A percentile compares a stretch with the other conserved stretches of the same genome.
Conservation (phyloP, 2,888 invertebrate genomes). For the Psylliodes chrysocephalus region DNA sequence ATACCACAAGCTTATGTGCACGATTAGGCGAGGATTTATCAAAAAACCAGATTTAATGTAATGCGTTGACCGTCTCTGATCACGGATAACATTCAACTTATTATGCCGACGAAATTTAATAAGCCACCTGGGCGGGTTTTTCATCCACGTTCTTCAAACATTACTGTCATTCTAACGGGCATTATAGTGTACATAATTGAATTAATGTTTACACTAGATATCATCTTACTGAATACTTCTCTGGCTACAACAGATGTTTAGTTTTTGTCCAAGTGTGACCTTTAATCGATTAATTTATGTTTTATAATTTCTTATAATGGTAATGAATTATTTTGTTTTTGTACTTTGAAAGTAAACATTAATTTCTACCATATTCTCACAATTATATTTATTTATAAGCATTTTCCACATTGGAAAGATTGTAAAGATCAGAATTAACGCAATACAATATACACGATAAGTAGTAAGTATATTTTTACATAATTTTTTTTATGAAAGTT, state of each 20-base stretch:
- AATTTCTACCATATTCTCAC: too few relatives aligned
- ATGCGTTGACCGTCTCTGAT: conserved; percentile 49
- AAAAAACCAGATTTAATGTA: conserved; percentile 58
- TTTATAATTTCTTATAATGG: neutral
- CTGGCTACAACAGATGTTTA: conserved; percentile 16
- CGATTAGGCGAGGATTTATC: conserved; percentile 56
- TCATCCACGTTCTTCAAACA: conserved; percentile 29
- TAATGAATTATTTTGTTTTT: neutral
- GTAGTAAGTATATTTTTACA: too few relatives aligned
- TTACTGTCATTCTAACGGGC: conserved; percentile 42
- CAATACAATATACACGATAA: too few relatives aligned
- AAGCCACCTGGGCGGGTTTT: conserved; percentile 51
- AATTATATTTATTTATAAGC: too few relatives aligned
- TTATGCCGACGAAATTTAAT: conserved; percentile 37
- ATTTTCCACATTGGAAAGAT: too few relatives aligned
- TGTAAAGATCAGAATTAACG: too few relatives aligned
- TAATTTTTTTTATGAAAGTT: too few relatives aligned
- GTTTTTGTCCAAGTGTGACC: neutral
- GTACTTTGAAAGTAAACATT: too few relatives aligned
- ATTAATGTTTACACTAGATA: conserved; percentile 38
- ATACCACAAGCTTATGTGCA: conserved; percentile 51
- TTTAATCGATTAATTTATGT: too few relatives aligned
- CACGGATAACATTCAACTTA: conserved; percentile 51
- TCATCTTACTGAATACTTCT: conserved; percentile 27
- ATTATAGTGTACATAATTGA: conserved; percentile 41